Evolutionary conservation across 92 coral and sea anemone species (phyloP), one percentile per base, ranked within the genome.

Genomic region (Epizoanthus fatuus): DNA sequence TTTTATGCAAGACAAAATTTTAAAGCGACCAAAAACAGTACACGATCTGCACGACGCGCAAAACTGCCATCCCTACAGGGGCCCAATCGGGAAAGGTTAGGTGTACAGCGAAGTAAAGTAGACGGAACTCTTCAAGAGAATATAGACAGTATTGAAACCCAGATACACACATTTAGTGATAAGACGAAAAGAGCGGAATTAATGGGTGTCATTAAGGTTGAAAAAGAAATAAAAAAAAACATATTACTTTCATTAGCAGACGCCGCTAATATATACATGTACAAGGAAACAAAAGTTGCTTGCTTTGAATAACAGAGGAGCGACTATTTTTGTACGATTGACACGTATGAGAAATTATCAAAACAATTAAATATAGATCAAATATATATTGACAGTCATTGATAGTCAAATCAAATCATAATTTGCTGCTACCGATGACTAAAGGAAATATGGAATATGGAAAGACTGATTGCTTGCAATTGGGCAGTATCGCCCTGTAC

Each of bases 301-400:
- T 75, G 68, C 63, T 77, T 86, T 2, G 25, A 22, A 22, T 22
- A 63, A 25, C 44, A 52, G 6, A 57, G 58, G 75, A 63, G 77
- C 11, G 49, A 32, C 2, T 54, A 82, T 52, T 83, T 88, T 39
- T 11, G 92, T 63, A 13, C 92, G 0, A 54, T 88, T 25, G 80
- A 83, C 69, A 83, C 92, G 0, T 88, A 83, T 20, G 85, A 88
- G 17, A 88, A 83, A 49, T 40, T 88, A 15, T 73, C 84, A 0
- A 75, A 74, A 42, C 76, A 51, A 0, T 54, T 88, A 2, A 88
- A 83, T 71, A 82, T 88, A 0, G 80, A 5, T 22, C 92, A 88
- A 9, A 65, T 88, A 57, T 88, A 88, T 37, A 88, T 88, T 10
- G 75, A 88, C 60, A 38, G 60, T 29, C 92, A 4, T 68, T 88